Evolutionary conservation across 1,140 invertebrate genomes (phyloP), one percentile per base, ranked within the genome.

Genomic region (Hyles euphorbiae): DNA sequence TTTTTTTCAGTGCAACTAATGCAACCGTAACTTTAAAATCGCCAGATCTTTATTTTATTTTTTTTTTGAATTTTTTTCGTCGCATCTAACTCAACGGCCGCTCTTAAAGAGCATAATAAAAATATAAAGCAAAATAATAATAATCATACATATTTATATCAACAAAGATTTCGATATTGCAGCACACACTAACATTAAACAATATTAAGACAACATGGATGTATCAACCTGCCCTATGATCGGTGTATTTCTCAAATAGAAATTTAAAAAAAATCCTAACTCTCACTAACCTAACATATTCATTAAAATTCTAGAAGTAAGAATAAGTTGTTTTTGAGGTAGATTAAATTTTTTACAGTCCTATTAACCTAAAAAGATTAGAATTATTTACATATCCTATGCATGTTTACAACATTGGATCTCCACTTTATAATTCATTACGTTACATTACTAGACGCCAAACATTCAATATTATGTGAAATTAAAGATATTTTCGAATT

Each of bases 331-430:
- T 70, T 75, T 80, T 82, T 88, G 85, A 88, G 85, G 85, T 88
- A 88, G 83, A 85, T 88, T 83, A 80, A 83, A 84, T 85, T 88
- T 87, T 86, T 88, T 86, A 88, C 83, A 88, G 78, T 83, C 83
- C 83, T 88, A 88, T 85, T 88, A 88, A 78, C 82, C 81, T 88
- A 88, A 75, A 78, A 75, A 72, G 76, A 84, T 86, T 83, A 84
- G 77, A 85, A 84, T 71, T 88, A 86, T 87, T 81, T 85, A 88
- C 81, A 87, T 59, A 64, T 76, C 74, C 64, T 79, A 82, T 74
- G 65, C 72, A 81, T 70, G 77, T 81, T 74, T 84, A 80, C 67
- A 77, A 78, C 75, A 81, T 80, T 78, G 74, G 76, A 82, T 83
- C 76, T 78, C 70, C 68, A 60, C 58, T 57, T 58, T 66, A 60